These are phyloP conservation scores for Macrophya alboannulata DNA, from an alignment of 2,888 invertebrate genomes.

Conservation along the genomic window DNA sequence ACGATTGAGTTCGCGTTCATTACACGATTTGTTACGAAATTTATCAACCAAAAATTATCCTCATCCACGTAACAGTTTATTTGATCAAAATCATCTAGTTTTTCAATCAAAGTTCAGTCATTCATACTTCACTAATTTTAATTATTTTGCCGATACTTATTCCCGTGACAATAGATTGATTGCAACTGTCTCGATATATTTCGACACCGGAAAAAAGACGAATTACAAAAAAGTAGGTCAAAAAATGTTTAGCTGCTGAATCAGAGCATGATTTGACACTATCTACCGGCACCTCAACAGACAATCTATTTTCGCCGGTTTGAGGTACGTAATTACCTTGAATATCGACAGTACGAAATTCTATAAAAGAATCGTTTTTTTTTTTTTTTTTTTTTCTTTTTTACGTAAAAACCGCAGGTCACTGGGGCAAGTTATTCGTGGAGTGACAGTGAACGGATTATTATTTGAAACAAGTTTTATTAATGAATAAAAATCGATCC, in stretches of 20 bases:
- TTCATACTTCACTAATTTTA: neutral
- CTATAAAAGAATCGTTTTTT: neutral
- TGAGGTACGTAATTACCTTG: neutral
- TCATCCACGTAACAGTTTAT: neutral
- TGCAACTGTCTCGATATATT: too few relatives aligned
- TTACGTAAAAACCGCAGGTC: neutral
- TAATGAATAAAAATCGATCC: neutral
- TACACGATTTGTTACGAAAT: neutral
- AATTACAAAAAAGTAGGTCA: neutral
- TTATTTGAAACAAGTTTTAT: neutral
- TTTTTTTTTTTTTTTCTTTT: neutral
- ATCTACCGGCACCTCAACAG: neutral
- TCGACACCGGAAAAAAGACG: neutral
- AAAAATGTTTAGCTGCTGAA: neutral
- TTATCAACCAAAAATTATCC: neutral
- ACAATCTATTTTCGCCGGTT: neutral
- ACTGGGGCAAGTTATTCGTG: neutral
- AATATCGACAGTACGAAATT: neutral
- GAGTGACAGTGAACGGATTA: neutral
- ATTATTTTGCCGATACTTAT: neutral
- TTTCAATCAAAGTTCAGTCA: neutral
- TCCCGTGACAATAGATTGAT: neutral
- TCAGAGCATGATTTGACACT: neutral
- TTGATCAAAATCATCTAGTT: neutral
- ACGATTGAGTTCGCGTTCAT: neutral